Evolutionary conservation across 1,140 invertebrate genomes (phyloP).

Genomic region (Rhysida immarginata): DNA sequence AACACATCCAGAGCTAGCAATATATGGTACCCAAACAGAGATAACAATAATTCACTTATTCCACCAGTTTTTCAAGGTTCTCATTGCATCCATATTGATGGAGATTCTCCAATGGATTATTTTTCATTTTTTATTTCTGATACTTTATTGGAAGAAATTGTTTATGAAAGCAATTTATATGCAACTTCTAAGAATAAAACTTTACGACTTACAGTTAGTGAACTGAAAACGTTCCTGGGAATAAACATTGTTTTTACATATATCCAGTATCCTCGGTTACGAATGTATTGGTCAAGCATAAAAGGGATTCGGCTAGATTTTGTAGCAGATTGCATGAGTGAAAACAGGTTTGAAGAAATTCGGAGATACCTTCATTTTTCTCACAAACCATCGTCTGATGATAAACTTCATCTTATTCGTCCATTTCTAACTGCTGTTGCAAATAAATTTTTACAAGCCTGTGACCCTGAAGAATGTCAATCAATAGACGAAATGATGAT

Average conservation of each 20-base stretch:
- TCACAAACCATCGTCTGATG: not conserved
- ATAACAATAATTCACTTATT: not conserved
- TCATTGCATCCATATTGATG: not conserved
- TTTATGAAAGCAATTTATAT: not conserved
- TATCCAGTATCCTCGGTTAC: not conserved
- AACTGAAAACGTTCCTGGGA: not conserved
- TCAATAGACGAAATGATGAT: slow-evolving; percentile 27
- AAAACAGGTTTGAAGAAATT: not conserved
- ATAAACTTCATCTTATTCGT: not conserved
- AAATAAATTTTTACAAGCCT: not conserved
- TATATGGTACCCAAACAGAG: not conserved
- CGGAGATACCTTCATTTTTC: not conserved
- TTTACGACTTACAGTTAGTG: not conserved
- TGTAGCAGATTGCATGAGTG: not conserved
- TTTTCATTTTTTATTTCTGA: not conserved
- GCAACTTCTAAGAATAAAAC: not conserved
- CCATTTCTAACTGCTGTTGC: not conserved
- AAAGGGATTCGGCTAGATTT: not conserved
- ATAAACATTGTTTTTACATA: not conserved
- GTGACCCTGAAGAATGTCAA: not conserved
- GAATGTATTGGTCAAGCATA: not conserved
- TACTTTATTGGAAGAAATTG: not conserved
- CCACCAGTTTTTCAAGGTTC: not conserved
- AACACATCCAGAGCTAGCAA: too few relatives aligned
- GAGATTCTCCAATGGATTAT: not conserved